These are phyloP conservation scores for Neolamprologus sp. DNA, from an alignment of 2,113 vertebrate genomes.

Conservation along the genomic window DNA sequence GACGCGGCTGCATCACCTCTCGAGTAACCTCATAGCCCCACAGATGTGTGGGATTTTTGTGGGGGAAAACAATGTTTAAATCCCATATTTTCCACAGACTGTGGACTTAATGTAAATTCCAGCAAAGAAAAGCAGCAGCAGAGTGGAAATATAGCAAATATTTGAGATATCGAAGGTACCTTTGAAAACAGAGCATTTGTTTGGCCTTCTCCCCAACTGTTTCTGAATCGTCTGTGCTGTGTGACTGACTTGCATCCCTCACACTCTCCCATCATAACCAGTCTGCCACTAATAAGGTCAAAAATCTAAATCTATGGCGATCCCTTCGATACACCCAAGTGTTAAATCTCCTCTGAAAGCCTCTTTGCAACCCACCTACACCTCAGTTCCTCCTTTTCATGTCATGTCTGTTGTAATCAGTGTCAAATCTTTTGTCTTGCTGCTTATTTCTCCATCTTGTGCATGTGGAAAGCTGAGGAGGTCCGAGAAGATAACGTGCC, in stretches of 20 bases:
- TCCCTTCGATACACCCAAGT: background rate
- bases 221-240: background rate
- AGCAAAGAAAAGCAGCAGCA: background rate
- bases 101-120: background rate
- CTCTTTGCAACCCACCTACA: background rate
- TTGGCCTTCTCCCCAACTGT: background rate
- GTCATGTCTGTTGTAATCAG: background rate
- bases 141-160: background rate
- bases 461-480: background rate
- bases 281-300: background rate
- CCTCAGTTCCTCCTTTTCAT: background rate
- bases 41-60: background rate
- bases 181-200: background rate
- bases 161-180: background rate
- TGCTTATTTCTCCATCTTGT: background rate
- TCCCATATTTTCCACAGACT: background rate
- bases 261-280: background rate
- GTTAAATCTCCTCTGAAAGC: background rate
- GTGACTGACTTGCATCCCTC: background rate
- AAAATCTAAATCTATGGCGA: background rate
- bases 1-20: background rate
- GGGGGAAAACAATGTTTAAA: background rate
- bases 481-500: background rate
- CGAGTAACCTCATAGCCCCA: background rate
- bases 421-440: background rate